Evolutionary conservation across 2,113 vertebrate species (phyloP).

Genomic region (Coracopsis vasa): DNA sequence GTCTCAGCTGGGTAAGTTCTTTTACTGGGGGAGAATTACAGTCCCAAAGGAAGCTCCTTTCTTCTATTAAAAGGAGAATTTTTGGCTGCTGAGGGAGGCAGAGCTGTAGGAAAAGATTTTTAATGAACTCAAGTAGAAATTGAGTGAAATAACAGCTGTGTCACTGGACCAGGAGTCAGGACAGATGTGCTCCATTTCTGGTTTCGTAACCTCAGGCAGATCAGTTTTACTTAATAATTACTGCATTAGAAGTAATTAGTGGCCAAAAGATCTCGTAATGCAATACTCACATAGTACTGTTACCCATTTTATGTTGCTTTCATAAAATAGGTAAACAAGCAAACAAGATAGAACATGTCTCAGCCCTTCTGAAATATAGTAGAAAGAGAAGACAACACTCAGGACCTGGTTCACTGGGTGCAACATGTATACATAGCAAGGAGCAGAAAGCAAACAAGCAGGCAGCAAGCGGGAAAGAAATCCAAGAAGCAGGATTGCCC

Average conservation of each 20-base stretch:
- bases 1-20: not conserved
- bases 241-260: not conserved
- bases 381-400: not conserved
- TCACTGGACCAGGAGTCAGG: not conserved
- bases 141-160: not conserved
- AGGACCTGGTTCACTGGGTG: not conserved
- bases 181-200: not conserved
- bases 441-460: not conserved
- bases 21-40: not conserved
- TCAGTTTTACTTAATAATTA: not conserved
- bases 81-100: not conserved
- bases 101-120: constrained; percentile 21
- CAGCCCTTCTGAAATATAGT: not conserved
- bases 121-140: constrained; percentile 36
- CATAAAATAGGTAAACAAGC: not conserved
- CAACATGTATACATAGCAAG: fast-evolving
- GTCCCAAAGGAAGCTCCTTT: constrained; percentile 34
- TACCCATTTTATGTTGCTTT: not conserved
- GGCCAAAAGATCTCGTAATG: not conserved
- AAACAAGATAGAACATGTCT: not conserved
- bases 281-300: not conserved
- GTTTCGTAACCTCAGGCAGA: constrained; percentile 8
- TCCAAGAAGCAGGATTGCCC: not conserved
- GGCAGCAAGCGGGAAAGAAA: not conserved
- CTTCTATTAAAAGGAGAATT: not conserved